phyloP scores from a whole-genome alignment of 2,113 vertebrate genomes.

The Circaetus cinerascens region DNA sequence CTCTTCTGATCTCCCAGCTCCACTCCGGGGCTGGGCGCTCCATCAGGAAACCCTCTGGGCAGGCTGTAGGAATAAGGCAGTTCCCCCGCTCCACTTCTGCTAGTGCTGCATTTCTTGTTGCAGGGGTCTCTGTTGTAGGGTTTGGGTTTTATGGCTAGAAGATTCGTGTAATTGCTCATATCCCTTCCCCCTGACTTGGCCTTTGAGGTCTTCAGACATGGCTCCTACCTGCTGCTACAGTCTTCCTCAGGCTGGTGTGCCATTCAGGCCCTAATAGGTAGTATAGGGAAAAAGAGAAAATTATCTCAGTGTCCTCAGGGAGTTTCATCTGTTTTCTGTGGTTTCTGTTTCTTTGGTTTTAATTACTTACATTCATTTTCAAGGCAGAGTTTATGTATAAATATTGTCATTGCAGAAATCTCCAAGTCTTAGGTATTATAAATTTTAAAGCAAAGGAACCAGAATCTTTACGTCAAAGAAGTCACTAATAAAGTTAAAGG shows the following conservation, averaged over 20 bases:
- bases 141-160: background rate
- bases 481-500: background rate
- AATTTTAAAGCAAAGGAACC: background rate
- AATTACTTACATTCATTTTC: background rate
- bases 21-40: fast-evolving
- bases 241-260: background rate
- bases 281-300: background rate
- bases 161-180: background rate
- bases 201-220: background rate
- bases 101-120: background rate
- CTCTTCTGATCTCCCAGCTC: background rate
- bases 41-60: background rate
- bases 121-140: background rate
- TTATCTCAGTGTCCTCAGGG: background rate
- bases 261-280: background rate
- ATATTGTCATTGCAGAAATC: background rate
- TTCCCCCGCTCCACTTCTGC: background rate
- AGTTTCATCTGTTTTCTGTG: background rate
- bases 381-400: background rate
- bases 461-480: background rate
- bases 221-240: background rate
- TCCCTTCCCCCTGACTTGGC: background rate
- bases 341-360: background rate
- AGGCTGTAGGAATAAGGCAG: background rate
- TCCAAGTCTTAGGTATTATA: fast-evolving